Percentiles rank a stretch among this genome's conserved stretches.
Evolutionary conservation across 2,113 vertebrate species (phyloP).

Genomic region (Callopanchax toddi): DNA sequence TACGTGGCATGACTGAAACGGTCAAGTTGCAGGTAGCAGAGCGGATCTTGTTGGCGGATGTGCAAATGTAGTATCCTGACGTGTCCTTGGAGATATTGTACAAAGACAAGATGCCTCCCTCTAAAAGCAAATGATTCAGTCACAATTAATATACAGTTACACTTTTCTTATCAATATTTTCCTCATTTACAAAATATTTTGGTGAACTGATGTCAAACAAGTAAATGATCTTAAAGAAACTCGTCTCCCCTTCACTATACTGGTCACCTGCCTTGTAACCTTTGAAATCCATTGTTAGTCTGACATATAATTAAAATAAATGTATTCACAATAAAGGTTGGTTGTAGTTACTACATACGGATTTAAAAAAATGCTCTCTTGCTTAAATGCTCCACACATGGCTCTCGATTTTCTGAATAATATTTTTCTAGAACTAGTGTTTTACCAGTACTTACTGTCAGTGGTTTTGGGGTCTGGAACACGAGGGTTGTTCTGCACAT

Average conservation of each 20-base stretch:
- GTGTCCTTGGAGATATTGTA: slow-evolving; percentile 5
- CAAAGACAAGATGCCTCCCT: slow-evolving; percentile 1
- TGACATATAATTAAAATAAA: no score
- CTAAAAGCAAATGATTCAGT: not conserved
- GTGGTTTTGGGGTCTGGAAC: slow-evolving; percentile 17
- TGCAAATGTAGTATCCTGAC: slow-evolving; percentile 15
- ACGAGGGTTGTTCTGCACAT: slow-evolving; percentile 60
- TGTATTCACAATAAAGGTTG: no score
- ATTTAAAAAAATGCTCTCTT: no score
- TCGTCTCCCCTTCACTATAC: no score
- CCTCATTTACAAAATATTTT: no score
- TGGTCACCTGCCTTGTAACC: no score
- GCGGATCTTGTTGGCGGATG: not conserved
- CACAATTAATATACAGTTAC: not conserved
- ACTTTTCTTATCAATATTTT: no score
- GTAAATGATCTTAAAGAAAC: no score
- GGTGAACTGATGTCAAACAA: no score
- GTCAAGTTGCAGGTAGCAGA: slow-evolving; percentile 8
- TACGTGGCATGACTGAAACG: slow-evolving; percentile 2
- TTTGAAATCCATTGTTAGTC: no score
- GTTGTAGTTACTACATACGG: no score
- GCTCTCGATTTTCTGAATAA: not conserved
- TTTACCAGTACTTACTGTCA: slow-evolving; percentile 53
- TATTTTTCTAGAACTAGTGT: not conserved
- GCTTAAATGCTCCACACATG: no score